Percentiles rank a stretch among this genome's conserved stretches.
phyloP scores from a whole-genome alignment of 92 coral and sea anemone species.

The Epizoanthus ramosus region DNA sequence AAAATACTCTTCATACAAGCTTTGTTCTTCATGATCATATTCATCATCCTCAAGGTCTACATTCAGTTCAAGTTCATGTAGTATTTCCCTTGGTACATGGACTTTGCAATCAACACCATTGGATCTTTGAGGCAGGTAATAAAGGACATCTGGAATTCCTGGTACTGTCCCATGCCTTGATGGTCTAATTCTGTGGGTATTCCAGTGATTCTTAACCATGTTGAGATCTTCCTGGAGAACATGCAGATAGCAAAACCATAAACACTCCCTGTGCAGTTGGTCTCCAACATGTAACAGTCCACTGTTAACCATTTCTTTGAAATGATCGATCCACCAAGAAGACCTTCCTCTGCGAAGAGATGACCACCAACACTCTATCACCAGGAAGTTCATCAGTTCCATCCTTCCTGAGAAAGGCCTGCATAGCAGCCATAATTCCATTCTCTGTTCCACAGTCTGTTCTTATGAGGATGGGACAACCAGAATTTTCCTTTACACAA shows the following conservation, averaged over 20 bases:
- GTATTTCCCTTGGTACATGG: constrained; percentile 21
- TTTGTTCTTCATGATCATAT: no score
- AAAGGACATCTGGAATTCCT: constrained; percentile 66
- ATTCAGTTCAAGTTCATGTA: constrained; percentile 52
- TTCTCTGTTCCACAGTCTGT: constrained; percentile 63
- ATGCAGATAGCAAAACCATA: constrained; percentile 42
- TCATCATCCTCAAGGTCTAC: no score
- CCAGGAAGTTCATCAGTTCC: constrained; percentile 40
- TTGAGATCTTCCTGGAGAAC: constrained; percentile 49
- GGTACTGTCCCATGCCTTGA: constrained; percentile 62
- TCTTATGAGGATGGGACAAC: constrained; percentile 53
- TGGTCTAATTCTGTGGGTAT: constrained; percentile 56
- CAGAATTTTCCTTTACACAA: constrained; percentile 39
- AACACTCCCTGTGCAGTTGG: constrained; percentile 42
- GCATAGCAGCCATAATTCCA: constrained; percentile 55
- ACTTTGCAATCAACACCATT: constrained; percentile 49
- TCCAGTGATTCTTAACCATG: constrained; percentile 57
- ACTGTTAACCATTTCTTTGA: constrained; percentile 35
- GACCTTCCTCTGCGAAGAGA: constrained; percentile 29
- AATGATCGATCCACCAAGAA: constrained; percentile 51
- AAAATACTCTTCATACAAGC: no score
- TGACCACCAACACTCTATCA: constrained; percentile 46
- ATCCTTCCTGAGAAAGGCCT: constrained; percentile 37
- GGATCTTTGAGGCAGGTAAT: constrained; percentile 62
- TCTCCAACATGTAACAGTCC: constrained; percentile 45